Percentiles rank a stretch among this genome's conserved stretches.
phyloP scores from a whole-genome alignment of 2,797 vertebrate species.

The Erpetoichthys calabaricus region DNA sequence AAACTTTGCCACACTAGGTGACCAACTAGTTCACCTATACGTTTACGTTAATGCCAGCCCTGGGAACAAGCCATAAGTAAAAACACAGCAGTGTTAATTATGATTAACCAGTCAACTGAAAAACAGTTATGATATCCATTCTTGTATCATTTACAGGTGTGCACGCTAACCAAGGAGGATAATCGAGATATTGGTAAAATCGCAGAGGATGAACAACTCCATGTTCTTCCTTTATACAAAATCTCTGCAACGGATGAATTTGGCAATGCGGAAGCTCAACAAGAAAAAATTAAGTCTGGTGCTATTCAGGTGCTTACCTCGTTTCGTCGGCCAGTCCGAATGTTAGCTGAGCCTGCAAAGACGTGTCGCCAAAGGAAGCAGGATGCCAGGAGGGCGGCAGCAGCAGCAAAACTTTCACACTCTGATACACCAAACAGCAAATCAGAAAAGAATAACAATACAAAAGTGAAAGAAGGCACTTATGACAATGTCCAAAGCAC shows the following conservation, averaged over 20 bases:
- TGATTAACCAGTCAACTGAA: too few relatives aligned
- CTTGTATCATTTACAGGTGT: constrained; percentile 55
- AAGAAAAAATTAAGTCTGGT: constrained; percentile 77
- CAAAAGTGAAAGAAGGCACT: constrained; percentile 60
- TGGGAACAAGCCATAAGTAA: too few relatives aligned
- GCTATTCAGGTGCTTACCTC: constrained; percentile 83
- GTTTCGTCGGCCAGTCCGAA: constrained; percentile 83
- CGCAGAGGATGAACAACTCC: constrained; percentile 91
- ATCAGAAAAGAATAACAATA: constrained; percentile 62
- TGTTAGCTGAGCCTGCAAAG: constrained; percentile 84
- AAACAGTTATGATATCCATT: too few relatives aligned
- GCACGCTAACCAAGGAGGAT: constrained; percentile 89
- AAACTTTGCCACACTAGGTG: too few relatives aligned
- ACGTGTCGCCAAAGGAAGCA: constrained; percentile 88
- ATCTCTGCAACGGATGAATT: constrained; percentile 83
- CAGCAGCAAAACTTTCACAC: constrained; percentile 66
- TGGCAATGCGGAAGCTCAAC: constrained; percentile 77
- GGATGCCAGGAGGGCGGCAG: constrained; percentile 78
- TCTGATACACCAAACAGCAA: constrained; percentile 59
- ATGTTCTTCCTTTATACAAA: constrained; percentile 90
- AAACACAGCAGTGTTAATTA: too few relatives aligned
- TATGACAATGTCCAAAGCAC: constrained; percentile 34
- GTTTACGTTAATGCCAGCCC: too few relatives aligned
- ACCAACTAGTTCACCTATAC: too few relatives aligned
- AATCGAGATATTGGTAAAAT: constrained; percentile 79